Base-by-base conservation (phyloP, 2,113 vertebrate species). In the Epinephelus moara region DNA sequence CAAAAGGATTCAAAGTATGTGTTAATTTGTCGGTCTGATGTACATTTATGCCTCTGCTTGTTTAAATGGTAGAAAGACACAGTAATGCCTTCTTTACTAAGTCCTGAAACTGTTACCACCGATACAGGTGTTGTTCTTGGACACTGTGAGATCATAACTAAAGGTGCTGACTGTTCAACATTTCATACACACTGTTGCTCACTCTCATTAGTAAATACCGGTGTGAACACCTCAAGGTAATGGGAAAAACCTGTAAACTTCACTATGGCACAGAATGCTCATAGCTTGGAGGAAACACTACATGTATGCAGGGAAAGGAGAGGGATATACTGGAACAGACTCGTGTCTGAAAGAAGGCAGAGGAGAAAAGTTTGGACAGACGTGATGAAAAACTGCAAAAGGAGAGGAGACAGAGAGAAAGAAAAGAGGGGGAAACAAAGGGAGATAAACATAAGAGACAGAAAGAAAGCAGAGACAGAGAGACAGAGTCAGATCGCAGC, bases 401-500 rank as follows among this genome's bases (percentile, higher is more conserved):
- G 30, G 1, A 11, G 17, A 40, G 52, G 33, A 64, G 33, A 45
- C 0, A 3, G 30, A 52, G 2, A 42, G 27, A 71, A 18, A 59
- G 23, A 57, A 13, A 60, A 30, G 2, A 40, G 23, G 40, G 52
- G 25, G 57, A 40, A 62, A 70, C 56, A 42, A 21, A 15, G 12
- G 37, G 33, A 59, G 52, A 75, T 37, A 56, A 53, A 70, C 33
- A 55, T 25, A 2, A 9, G 40, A 42, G 40, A 42, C 40, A 42
- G 40, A 80, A 40, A 73, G 67, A 72, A 64, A 68, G 10, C 30
- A 59, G 52, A 23, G 64, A 52, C 67, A 63, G 66, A 56, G 59
- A 57, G 40, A 55, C 14, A 56, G 21, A 66, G 50, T 21, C 62
- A 23, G 49, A 61, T 27, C 19, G 0, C 72, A 75, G 56, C 59